Base-by-base conservation (phyloP, 2,888 invertebrate genomes). In the Phortica magna region DNA sequence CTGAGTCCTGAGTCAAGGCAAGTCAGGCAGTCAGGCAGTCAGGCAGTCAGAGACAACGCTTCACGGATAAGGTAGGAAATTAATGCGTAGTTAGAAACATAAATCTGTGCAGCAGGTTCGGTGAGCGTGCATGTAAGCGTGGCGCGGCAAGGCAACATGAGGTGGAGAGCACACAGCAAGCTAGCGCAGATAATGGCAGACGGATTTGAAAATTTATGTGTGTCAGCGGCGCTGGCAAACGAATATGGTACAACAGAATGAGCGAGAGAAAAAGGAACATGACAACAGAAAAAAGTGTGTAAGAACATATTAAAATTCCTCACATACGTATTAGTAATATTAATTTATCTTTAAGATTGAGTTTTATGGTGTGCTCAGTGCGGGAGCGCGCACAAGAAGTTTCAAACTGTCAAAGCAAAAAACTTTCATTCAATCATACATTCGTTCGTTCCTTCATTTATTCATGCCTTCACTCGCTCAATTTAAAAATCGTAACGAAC, bases 41-140 rank as follows among this genome's bases (percentile, higher is more conserved):
- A 65, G 65, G 31, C 14, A 65, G 39, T 39, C 67, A 74, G 79
- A 31, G 68, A 12, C 76, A 74, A 10, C 75, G 75, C 77, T 77
- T 61, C 19, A 19, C 79, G 84, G 85, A 85, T 87, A 83, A 85
- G 85, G 86, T 87, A 86, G 88, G 85, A 86, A 86, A 86, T 86
- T 87, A 86, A 86, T 86, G 85, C 86, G 83, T 84, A 84, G 86
- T 86, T 86, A 86, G 85, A 84, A 86, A 79, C 86, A 87, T 86
- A 86, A 86, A 86, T 86, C 85, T 86, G 86, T 80, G 87, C 81
- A 80, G 78, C 79, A 7, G n/a, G 76, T 79, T 77, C 64, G 79
- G 48, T 48, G 48, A 9, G 48, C 14, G 14, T 48, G 48, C 14
- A 48, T 48, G 48, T 48, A 1, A 48, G 10, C 48, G 48, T 14